Percentiles rank a stretch among this genome's conserved stretches.
Evolutionary conservation across 2,797 vertebrate genomes (phyloP).

Genomic region (Chaenodraco wilsoni): DNA sequence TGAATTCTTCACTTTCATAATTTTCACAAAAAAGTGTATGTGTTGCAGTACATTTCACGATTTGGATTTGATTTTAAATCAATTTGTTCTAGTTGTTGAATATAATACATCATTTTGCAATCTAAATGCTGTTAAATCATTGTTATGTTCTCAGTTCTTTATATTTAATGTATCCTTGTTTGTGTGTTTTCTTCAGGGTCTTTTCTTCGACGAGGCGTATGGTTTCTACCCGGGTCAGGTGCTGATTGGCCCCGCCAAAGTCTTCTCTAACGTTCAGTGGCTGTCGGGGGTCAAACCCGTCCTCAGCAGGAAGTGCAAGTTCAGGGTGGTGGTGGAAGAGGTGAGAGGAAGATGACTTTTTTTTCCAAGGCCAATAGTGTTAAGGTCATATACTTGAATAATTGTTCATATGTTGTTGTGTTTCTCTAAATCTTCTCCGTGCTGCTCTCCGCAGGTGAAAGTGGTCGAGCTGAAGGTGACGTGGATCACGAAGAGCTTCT

Average conservation of each 20-base stretch:
- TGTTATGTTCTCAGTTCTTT: background rate
- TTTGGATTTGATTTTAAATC: background rate
- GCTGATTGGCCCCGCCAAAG: conserved; percentile 95
- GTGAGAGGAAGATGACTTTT: conserved; percentile 69
- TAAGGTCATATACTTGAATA: background rate
- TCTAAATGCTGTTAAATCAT: background rate
- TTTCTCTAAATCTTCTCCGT: background rate
- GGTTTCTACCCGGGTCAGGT: conserved; percentile 99
- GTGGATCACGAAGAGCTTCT: conserved; percentile 99
- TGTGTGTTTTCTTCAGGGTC: conserved; percentile 82
- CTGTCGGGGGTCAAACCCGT: conserved; percentile 96
- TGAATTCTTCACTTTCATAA: no score
- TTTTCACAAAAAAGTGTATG: background rate
- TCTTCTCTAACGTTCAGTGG: conserved; percentile 98
- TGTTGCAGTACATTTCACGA: background rate
- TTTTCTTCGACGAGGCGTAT: conserved; percentile 97
- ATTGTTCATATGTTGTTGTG: background rate
- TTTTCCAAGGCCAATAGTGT: background rate
- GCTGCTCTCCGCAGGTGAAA: conserved; percentile 86
- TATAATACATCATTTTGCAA: background rate
- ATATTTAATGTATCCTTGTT: background rate
- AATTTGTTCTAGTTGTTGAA: background rate
- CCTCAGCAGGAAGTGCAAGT: conserved; percentile 97
- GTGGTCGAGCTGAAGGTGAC: conserved; percentile 96
- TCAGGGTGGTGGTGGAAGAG: conserved; percentile 97